Percentiles rank a stretch among this genome's conserved stretches.
Evolutionary conservation across 2,113 vertebrate genomes (phyloP).

Genomic region (Plecotus auritus): DNA sequence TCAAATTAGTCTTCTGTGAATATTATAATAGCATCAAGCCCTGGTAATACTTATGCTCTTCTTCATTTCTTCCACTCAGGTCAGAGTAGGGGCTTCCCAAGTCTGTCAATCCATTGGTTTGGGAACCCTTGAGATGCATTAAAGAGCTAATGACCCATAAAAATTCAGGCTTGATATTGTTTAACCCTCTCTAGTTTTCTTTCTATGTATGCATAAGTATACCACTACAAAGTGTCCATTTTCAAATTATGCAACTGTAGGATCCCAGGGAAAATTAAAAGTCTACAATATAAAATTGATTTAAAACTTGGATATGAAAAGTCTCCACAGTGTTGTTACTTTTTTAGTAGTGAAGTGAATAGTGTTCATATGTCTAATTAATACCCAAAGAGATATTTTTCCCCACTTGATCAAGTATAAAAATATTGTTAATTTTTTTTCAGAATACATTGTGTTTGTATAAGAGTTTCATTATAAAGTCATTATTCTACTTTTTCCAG

Average conservation of each 20-base stretch:
- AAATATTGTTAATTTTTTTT: constrained; percentile 55
- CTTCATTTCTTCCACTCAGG: constrained; percentile 57
- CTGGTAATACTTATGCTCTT: constrained; percentile 41
- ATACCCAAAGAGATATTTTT: constrained; percentile 53
- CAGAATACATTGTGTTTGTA: constrained; percentile 32
- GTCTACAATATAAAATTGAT: constrained; percentile 34
- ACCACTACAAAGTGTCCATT: constrained; percentile 1
- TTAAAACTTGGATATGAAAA: constrained; percentile 54
- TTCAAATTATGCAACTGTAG: constrained; percentile 33
- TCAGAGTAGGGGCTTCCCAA: constrained; percentile 52
- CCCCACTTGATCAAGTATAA: constrained; percentile 57
- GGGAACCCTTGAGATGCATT: constrained; percentile 51
- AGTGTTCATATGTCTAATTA: constrained; percentile 36
- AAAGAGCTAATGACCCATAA: constrained; percentile 59
- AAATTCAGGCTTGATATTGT: constrained; percentile 39
- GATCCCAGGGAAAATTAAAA: constrained; percentile 40
- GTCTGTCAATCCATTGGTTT: constrained; percentile 47
- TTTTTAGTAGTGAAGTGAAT: constrained; percentile 28
- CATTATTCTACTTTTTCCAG: constrained; percentile 51
- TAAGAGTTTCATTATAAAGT: constrained; percentile 52
- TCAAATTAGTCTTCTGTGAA: constrained; percentile 64
- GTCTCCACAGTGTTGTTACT: constrained; percentile 21
- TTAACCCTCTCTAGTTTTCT: constrained; percentile 47
- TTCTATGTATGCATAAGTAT: neutral
- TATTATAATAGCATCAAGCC: constrained; percentile 51